A percentile compares a stretch with the other conserved stretches of the same genome.
Conservation (phyloP, 2,888 invertebrate species). For the Tipula confusa region DNA sequence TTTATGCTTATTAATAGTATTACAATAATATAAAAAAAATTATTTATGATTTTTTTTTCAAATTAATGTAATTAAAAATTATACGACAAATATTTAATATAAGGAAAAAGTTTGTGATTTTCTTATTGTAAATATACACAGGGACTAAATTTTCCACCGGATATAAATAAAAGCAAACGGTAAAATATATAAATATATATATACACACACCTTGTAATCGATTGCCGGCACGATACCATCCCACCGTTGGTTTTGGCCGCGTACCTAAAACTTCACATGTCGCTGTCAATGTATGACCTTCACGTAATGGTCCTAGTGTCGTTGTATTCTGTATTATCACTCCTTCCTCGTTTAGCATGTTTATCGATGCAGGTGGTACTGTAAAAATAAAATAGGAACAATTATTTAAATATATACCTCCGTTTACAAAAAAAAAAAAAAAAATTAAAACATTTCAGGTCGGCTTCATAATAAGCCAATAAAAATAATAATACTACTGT, state of each 20-base stretch:
- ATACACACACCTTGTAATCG: slow-evolving; percentile 55
- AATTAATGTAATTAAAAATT: slow-evolving; percentile 1
- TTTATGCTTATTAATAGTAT: background rate
- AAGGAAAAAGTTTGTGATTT: background rate
- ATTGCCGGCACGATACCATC: slow-evolving; percentile 76
- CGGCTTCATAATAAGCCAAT: background rate
- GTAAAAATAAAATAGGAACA: too few relatives aligned
- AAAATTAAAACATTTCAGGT: background rate
- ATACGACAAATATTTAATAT: background rate
- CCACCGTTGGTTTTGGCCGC: slow-evolving; percentile 77
- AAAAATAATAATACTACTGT: background rate
- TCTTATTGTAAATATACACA: background rate
- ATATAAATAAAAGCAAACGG: background rate
- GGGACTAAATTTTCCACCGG: background rate
- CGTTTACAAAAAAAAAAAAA: background rate
- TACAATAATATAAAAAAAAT: background rate
- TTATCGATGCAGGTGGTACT: slow-evolving; percentile 77
- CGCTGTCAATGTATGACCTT: slow-evolving; percentile 46
- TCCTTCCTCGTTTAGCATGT: slow-evolving; percentile 63
- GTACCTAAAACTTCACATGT: slow-evolving; percentile 64
- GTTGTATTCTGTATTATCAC: slow-evolving; percentile 56
- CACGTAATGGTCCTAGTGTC: slow-evolving; percentile 48
- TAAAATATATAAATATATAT: background rate
- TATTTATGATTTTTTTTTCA: too few relatives aligned
- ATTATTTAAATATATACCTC: too few relatives aligned